Evolutionary conservation across 2,797 vertebrate genomes (phyloP).

Genomic region (Leptoclinus maculatus): DNA sequence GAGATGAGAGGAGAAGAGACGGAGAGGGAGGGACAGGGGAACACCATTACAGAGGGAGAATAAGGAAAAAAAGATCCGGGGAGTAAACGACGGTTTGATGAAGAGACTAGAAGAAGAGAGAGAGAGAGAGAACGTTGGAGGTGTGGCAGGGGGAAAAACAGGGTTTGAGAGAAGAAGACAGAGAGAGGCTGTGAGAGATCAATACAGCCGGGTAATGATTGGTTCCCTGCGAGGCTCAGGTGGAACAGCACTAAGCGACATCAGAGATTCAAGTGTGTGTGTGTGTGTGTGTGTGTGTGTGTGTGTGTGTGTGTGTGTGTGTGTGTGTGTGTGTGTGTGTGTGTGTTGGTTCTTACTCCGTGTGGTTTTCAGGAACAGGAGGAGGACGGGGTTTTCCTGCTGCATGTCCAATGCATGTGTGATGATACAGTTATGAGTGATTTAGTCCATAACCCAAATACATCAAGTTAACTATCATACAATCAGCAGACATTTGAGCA

Average conservation of each 20-base stretch:
- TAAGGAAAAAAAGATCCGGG: background rate
- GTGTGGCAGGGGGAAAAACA: conserved; percentile 9
- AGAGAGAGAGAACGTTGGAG: conserved; percentile 9
- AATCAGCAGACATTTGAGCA: background rate
- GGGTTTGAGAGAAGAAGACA: conserved; percentile 16
- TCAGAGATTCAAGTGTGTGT: conserved; percentile 34
- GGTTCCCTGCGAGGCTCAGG: conserved; percentile 44
- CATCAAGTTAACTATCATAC: background rate
- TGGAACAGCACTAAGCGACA: conserved; percentile 38
- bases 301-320: conserved; percentile 7
- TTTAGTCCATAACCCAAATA: background rate
- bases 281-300: conserved; percentile 9
- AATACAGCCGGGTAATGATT: conserved; percentile 59
- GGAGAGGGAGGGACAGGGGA: background rate
- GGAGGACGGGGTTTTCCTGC: conserved; percentile 9
- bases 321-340: conserved; percentile 1
- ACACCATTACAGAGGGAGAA: conserved; percentile 8
- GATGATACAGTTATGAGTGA: background rate
- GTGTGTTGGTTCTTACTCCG: conserved; percentile 16
- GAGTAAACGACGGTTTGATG: conserved; percentile 40
- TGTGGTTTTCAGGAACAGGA: conserved; percentile 6
- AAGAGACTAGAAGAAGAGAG: conserved; percentile 27
- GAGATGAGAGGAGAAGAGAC: conserved; percentile 10
- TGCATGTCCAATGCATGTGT: background rate
- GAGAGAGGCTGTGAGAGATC: conserved; percentile 31